These are phyloP conservation scores for Pseudomyrmex cubaensis DNA, from an alignment of 1,140 invertebrate genomes.

Conservation along the genomic window DNA sequence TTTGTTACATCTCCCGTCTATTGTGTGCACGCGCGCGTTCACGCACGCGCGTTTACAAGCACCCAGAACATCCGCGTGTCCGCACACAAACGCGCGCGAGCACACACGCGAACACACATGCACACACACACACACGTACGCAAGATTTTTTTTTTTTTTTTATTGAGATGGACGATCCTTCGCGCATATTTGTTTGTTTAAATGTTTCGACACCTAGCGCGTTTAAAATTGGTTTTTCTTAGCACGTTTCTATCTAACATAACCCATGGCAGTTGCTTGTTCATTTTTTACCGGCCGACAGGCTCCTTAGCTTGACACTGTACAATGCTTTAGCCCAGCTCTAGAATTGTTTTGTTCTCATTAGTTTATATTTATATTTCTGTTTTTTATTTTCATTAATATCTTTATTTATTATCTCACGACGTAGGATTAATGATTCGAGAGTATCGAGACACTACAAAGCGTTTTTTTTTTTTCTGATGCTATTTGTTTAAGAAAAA, in stretches of 20 bases:
- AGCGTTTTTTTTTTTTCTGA: slow-evolving; percentile 70
- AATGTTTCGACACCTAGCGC: slow-evolving; percentile 76
- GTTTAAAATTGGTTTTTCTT: slow-evolving; percentile 79
- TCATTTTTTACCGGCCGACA: slow-evolving; percentile 79
- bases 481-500: slow-evolving; percentile 73
- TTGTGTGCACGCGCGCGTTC: slow-evolving; percentile 47
- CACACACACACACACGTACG: slow-evolving; percentile 53
- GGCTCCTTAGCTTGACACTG: slow-evolving; percentile 78
- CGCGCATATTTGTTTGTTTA: slow-evolving; percentile 59
- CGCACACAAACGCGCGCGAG: slow-evolving; percentile 34
- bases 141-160: slow-evolving; percentile 51
- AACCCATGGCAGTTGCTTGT: slow-evolving; percentile 83
- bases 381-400: slow-evolving; percentile 58
- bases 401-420: slow-evolving; percentile 70
- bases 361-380: slow-evolving; percentile 65
- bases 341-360: slow-evolving; percentile 66
- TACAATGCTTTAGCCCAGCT: slow-evolving; percentile 70
- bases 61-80: slow-evolving; percentile 19
- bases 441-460: slow-evolving; percentile 75
- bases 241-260: slow-evolving; percentile 80
- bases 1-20: slow-evolving; percentile 16
- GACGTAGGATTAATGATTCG: slow-evolving; percentile 72
- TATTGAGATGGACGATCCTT: slow-evolving; percentile 73
- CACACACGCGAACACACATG: slow-evolving; percentile 24
- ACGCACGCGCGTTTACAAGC: slow-evolving; percentile 38